Evolutionary conservation across 2,113 vertebrate genomes (phyloP), one percentile per base, ranked within the genome.

Genomic region (Hiodon alosoides): DNA sequence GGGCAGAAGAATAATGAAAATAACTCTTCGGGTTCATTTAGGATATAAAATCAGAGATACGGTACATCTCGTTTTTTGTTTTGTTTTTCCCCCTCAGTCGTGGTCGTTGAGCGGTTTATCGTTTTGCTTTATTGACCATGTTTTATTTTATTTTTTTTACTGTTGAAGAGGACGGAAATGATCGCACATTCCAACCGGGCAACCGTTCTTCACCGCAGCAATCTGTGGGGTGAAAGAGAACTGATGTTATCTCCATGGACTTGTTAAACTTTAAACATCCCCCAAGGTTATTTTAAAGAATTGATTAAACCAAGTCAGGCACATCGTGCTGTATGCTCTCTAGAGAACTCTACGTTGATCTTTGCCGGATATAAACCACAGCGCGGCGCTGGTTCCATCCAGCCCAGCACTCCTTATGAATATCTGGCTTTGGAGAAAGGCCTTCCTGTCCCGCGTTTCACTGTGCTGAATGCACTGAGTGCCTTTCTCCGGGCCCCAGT

Each of bases 181-280:
- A 94, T 95, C 95, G 94, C 92, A 94, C 87, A 89, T 93, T 94
- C 94, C 95, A 88, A 89, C 83, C 87, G 91, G 94, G 94, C 95
- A 96, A 96, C 94, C 94, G 93, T 94, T 96, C 93, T 94, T 95
- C 93, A 95, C 95, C 92, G 92, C 91, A 94, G 87, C 88, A 90
- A 93, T 93, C 95, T 96, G 82, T 60, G 82, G 31, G 51, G 66
- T 48, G n/a, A 17, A 52, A 62, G n/a, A 67, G 55, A 69, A 10
- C 14, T 5, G 6, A 51, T 14, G 5, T 68, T 7, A 68, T n/a
- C 52, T 7, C n/a, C 6, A 16, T 8, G 48, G 50, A 3, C 4
- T 6, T 68, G 50, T 3, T 7, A 2, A 68, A 68, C 14, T 13
- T 7, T 67, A n/a, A 8, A 7, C 31, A 31, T 31, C 31, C 31